Base-by-base conservation (phyloP, 2,113 vertebrate genomes). In the Cheirogaleus medius region DNA sequence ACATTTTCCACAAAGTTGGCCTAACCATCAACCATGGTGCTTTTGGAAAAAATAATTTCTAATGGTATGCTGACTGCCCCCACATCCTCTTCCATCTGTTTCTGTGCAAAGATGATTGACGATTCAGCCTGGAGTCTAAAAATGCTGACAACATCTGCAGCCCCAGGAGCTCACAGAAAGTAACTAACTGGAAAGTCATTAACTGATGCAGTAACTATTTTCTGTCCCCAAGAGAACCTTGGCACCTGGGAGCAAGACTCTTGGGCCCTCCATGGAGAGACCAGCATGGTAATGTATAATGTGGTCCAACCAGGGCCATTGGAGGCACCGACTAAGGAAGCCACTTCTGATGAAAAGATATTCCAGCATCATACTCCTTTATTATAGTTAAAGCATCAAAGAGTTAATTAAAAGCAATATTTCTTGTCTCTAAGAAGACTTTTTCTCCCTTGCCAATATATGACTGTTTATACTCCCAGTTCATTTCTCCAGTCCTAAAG, bases 401-500 rank as follows among this genome's bases (percentile, higher is more conserved):
- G 87, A 44, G 82, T 96, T 96, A 97, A 90, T 96, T 97, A 97
- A 90, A 97, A 93, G 80, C 91, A 74, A 9, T 81, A 42, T 87
- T 68, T 95, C 60, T 54, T 73, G 63, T 83, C 80, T 92, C 95
- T 74, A 18, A n/a, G 60, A 94, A 84, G 84, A 83, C 7, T 54
- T 76, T 97, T 87, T 69, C 86, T 87, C 87, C 74, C 54, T 90
- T 91, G 83, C 64, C 83, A 92, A 64, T 77, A 87, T 42, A 93
- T 83, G 90, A 88, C 90, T 93, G 63, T 98, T 98, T 91, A 98
- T 90, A 64, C 96, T 27, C 71, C 89, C 56, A 29, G 71, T 68
- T 97, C 95, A 97, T 97, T 98, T 96, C 66, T 84, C 60, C 81
- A 81, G 18, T 96, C 94, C 94, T 95, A 64, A 96, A 94, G 52